Percentiles rank a stretch among this genome's conserved stretches.
phyloP scores from a whole-genome alignment of 2,888 invertebrate species.

The Zootermopsis nevadensis region DNA sequence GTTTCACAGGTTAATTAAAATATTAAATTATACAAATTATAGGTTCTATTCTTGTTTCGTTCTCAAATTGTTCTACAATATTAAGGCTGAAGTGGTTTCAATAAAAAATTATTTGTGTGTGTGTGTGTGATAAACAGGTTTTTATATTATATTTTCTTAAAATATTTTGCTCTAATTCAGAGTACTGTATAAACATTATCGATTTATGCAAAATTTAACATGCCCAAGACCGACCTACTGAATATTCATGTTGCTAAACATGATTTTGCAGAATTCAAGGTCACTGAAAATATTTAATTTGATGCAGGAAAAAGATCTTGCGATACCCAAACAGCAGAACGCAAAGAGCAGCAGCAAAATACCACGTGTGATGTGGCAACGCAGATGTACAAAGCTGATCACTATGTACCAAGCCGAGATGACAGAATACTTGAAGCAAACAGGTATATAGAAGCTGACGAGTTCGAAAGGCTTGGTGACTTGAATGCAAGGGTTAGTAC shows the following conservation, averaged over 20 bases:
- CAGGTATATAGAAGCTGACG: not conserved
- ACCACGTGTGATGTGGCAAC: conserved; percentile 69
- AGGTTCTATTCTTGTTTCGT: too few species aligned
- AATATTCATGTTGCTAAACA: not conserved
- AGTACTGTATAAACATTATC: too few species aligned
- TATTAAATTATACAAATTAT: too few species aligned
- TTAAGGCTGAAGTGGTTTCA: too few species aligned
- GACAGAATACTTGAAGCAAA: conserved; percentile 26
- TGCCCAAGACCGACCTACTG: not conserved
- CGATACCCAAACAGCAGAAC: conserved; percentile 75
- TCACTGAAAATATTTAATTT: conserved; percentile 5
- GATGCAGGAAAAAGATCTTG: conserved; percentile 60
- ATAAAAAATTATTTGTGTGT: too few species aligned
- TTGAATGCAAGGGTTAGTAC: conserved; percentile 8
- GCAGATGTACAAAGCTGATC: conserved; percentile 67
- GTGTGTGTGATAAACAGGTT: too few species aligned
- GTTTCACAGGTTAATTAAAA: too few species aligned
- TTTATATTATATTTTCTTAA: too few species aligned
- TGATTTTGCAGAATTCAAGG: not conserved
- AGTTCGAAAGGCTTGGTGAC: not conserved
- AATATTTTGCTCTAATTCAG: too few species aligned
- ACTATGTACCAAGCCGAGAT: not conserved
- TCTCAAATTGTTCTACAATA: too few species aligned
- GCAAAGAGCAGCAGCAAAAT: conserved; percentile 65
- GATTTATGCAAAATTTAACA: too few species aligned